Evolutionary conservation across 2,113 vertebrate genomes (phyloP).

Genomic region (Butorides virescens): DNA sequence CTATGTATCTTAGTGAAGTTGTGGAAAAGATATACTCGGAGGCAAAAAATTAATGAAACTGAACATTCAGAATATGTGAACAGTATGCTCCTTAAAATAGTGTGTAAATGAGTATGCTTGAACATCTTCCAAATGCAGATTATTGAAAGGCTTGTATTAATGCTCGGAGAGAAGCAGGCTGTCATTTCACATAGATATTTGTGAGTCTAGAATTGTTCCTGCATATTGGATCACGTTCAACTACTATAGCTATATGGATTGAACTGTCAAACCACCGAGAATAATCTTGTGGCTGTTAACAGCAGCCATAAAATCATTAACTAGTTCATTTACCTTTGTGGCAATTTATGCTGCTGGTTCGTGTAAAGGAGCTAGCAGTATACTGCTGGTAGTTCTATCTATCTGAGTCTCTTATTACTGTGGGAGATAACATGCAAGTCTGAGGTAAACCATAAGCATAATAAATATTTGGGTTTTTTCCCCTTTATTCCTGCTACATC

Average conservation of each 20-base stretch:
- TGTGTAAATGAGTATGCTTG: neutral
- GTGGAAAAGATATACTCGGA: neutral
- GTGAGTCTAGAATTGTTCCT: neutral
- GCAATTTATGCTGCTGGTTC: neutral
- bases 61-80: neutral
- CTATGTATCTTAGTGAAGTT: neutral
- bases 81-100: neutral
- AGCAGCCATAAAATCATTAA: neutral
- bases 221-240: neutral
- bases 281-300: neutral
- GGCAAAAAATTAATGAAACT: neutral
- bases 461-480: neutral
- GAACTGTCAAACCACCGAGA: neutral
- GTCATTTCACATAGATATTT: neutral
- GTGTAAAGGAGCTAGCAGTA: neutral
- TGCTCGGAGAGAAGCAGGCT: neutral
- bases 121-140: neutral
- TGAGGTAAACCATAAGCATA: neutral
- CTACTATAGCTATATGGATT: neutral
- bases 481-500: neutral
- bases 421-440: neutral
- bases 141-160: neutral
- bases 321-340: neutral
- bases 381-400: neutral
- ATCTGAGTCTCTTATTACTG: neutral